These are phyloP conservation scores for Taenaris catops DNA, from an alignment of 2,888 invertebrate genomes.

Conservation along the genomic window DNA sequence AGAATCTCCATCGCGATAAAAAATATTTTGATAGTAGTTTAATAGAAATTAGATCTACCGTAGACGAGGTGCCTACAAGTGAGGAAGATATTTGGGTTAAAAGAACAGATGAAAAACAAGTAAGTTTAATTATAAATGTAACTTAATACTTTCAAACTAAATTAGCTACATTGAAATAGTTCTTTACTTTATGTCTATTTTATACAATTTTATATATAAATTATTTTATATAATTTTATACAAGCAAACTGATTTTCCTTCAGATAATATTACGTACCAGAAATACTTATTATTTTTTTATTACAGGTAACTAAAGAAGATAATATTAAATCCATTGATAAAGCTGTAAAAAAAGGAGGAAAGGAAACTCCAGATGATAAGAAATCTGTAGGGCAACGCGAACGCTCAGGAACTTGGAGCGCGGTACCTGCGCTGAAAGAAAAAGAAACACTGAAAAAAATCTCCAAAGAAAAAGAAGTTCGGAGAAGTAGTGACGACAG, in stretches of 20 bases:
- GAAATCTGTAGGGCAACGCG: conserved; percentile 45
- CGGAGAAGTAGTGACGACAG: conserved; percentile 53
- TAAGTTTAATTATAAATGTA: conserved; percentile 69
- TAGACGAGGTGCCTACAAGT: conserved; percentile 82
- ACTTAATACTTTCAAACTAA: too few relatives aligned
- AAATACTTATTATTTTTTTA: too few relatives aligned
- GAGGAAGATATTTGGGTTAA: conserved; percentile 87
- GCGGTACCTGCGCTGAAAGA: conserved; percentile 49
- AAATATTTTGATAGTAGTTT: conserved; percentile 90
- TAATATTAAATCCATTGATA: conserved; percentile 7
- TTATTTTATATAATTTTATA: too few relatives aligned
- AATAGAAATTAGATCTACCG: conserved; percentile 88
- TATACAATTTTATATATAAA: too few relatives aligned
- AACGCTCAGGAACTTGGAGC: conserved; percentile 83
- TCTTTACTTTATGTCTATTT: too few relatives aligned
- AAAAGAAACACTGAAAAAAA: conserved; percentile 40
- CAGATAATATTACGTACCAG: too few relatives aligned
- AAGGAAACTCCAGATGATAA: conserved; percentile 20
- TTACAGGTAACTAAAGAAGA: conserved; percentile 30
- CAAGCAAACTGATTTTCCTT: too few relatives aligned
- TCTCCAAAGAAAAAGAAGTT: conserved; percentile 45
- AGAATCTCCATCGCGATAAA: conserved; percentile 85
- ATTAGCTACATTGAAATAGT: too few relatives aligned
- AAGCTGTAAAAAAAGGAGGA: conserved; percentile 12
- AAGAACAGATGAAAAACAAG: conserved; percentile 78